These are phyloP conservation scores for Microtus oregoni DNA, from an alignment of 2,113 vertebrate genomes.

Conservation along the genomic window DNA sequence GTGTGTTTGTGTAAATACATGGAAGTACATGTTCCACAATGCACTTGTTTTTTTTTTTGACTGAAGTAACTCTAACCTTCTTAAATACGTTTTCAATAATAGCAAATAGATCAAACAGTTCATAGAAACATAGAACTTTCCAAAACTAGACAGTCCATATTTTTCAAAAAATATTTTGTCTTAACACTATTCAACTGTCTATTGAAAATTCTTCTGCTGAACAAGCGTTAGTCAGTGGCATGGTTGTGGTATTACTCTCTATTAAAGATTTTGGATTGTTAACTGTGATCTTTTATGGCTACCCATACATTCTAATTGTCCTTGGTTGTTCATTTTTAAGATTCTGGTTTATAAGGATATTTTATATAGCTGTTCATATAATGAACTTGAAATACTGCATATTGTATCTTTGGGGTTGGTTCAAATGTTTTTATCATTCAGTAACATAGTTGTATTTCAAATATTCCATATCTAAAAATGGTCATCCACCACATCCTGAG, in stretches of 20 bases:
- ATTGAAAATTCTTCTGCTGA: background rate
- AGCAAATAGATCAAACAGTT: no score
- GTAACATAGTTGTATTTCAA: background rate
- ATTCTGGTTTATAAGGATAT: background rate
- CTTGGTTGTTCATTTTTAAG: background rate
- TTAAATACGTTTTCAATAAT: no score
- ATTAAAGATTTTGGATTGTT: background rate
- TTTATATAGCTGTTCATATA: background rate
- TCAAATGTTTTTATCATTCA: background rate
- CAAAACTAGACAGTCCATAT: background rate
- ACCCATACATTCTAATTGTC: background rate
- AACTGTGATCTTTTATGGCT: background rate
- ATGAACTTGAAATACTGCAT: background rate
- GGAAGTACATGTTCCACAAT: no score
- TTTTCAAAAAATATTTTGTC: conserved; percentile 33
- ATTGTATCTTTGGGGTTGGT: background rate
- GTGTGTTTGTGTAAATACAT: no score
- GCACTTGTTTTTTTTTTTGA: no score
- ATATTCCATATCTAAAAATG: background rate
- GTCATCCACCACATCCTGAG: background rate
- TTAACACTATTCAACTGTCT: background rate
- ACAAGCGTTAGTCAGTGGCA: background rate
- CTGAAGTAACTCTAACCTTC: no score
- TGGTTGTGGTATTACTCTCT: background rate
- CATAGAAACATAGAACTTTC: no score